phyloP scores from a whole-genome alignment of 1,140 invertebrate species.

The Magallana ariakensis region DNA sequence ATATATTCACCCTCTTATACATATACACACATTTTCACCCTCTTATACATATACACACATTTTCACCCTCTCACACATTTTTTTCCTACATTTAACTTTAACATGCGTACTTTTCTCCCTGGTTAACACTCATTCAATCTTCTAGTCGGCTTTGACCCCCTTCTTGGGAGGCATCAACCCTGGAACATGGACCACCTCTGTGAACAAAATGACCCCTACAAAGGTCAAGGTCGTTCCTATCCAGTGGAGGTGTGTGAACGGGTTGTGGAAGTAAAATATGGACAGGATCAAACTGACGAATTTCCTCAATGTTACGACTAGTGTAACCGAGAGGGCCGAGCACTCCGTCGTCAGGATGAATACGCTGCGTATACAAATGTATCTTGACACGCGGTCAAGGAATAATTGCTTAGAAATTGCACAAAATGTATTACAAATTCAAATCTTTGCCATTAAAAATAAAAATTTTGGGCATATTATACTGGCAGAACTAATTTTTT shows the following conservation, averaged over 20 bases:
- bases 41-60: too few relatives aligned
- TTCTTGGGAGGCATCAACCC: constrained; percentile 38
- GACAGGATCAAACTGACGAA: constrained; percentile 97
- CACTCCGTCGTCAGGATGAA: constrained; percentile 96
- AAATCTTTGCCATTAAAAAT: too few relatives aligned
- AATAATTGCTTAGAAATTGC: neutral
- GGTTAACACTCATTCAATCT: too few relatives aligned
- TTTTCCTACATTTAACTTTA: too few relatives aligned
- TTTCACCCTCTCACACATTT: too few relatives aligned
- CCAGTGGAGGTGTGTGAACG: constrained; percentile 96
- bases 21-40: too few relatives aligned
- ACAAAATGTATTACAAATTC: too few relatives aligned
- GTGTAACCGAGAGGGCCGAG: constrained; percentile 94
- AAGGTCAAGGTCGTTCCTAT: constrained; percentile 95
- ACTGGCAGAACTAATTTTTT: too few relatives aligned
- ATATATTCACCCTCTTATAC: too few relatives aligned
- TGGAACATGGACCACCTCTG: constrained; percentile 74
- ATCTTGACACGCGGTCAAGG: constrained; percentile 81
- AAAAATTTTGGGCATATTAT: too few relatives aligned
- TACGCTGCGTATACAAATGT: constrained; percentile 95
- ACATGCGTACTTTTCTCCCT: too few relatives aligned
- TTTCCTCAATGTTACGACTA: constrained; percentile 97
- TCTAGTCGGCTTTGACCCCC: neutral
- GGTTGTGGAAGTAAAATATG: constrained; percentile 96
- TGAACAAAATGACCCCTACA: constrained; percentile 94